Percentiles rank a stretch among this genome's conserved stretches.
Evolutionary conservation across 2,888 invertebrate species (phyloP).

Genomic region (Mycogona germanica): DNA sequence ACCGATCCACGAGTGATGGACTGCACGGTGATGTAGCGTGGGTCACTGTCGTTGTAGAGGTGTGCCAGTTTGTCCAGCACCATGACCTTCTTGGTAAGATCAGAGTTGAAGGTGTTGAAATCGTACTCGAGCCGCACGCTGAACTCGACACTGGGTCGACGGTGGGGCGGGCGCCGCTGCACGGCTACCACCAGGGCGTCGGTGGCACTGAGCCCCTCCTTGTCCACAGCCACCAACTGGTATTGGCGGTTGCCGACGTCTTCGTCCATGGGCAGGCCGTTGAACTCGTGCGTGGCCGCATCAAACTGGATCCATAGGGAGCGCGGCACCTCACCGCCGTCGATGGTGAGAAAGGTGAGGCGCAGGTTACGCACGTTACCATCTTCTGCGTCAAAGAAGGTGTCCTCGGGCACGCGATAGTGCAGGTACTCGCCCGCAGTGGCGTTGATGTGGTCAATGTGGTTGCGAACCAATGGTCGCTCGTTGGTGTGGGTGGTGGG

Average conservation of each 20-base stretch:
- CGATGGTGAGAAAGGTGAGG: conserved; percentile 57
- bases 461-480: conserved; percentile 66
- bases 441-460: conserved; percentile 70
- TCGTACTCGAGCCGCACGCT: conserved; percentile 58
- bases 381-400: conserved; percentile 82
- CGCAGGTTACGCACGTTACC: conserved; percentile 57
- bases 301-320: conserved; percentile 84
- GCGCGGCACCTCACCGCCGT: conserved; percentile 50
- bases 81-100: conserved; percentile 55
- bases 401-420: conserved; percentile 72
- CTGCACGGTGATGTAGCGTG: conserved; percentile 58
- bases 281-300: conserved; percentile 73
- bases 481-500: conserved; percentile 48
- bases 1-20: conserved; percentile 44
- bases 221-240: conserved; percentile 56
- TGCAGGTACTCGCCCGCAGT: conserved; percentile 68
- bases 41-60: conserved; percentile 60
- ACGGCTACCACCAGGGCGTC: conserved; percentile 69
- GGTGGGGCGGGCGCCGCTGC: conserved; percentile 42
- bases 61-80: conserved; percentile 66
- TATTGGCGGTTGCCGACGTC: conserved; percentile 65
- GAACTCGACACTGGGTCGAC: conserved; percentile 57
- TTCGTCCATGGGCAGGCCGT: conserved; percentile 60
- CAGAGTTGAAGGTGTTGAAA: conserved; percentile 43
- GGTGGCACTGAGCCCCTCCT: conserved; percentile 56